Evolutionary conservation across 2,888 invertebrate genomes (phyloP), one percentile per base, ranked within the genome.

Genomic region (Iselma pallidipennis): DNA sequence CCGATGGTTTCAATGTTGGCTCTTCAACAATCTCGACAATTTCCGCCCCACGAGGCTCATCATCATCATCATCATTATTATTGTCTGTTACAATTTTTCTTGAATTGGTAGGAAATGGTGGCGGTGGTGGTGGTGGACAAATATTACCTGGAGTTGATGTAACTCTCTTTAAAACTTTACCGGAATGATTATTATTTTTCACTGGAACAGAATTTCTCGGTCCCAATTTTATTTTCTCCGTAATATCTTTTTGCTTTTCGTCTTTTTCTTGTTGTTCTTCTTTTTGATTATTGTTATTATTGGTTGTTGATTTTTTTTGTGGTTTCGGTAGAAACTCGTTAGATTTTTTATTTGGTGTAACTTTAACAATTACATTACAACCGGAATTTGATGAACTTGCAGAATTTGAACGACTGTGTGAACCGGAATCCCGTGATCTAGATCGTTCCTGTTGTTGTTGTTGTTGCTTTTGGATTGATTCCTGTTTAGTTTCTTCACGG

Each of bases 331-430:
- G 68, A 64, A 79, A 80, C 50, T 80, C 80, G 64, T 80, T 80
- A 12, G 73, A 64, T 59, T 78, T 69, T 45, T 68, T 71, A 28
- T 64, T 61, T 16, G 72, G 60, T 4, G 76, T 71, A 26, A 79
- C 68, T 66, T 81, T 81, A 7, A 82, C 79, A 37, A 80, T 75
- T 2, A 82, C 80, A 63, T 81, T 80, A 66, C 80, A 79, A 4
- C 77, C 78, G 23, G 82, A 82, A 68, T 80, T 81, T 12, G 78
- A 76, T 14, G 81, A 82, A 61, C 82, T 82, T 4, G 79, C 78
- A 5, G 82, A 82, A 16, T 81, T 81, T n/a, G 90, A 90, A 37
- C 91, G 85, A 72, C 90, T 91, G 82, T 91, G 91, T 65, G 91
- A 91, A 61, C 91, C 90, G 55, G 89, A 89, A 80, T 90, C 90